These are phyloP conservation scores for Cherax destructor DNA, from an alignment of 1,140 invertebrate genomes.

Conservation along the genomic window DNA sequence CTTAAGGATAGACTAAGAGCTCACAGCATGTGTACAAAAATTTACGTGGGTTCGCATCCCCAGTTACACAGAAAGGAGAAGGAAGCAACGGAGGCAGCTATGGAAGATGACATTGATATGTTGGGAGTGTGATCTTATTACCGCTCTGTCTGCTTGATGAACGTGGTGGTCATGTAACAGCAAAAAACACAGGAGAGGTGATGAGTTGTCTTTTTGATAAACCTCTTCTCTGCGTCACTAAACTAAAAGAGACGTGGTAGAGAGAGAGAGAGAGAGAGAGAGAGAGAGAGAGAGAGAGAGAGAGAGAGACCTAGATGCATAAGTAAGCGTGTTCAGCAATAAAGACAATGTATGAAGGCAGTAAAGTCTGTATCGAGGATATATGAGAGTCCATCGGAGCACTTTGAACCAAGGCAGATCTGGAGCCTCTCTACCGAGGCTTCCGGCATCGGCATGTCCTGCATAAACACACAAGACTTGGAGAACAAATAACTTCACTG, in stretches of 20 bases:
- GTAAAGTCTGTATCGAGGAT: slow-evolving; percentile 31
- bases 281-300: slow-evolving; percentile 13
- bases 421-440: too few species aligned
- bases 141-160: neutral
- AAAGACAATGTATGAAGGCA: slow-evolving; percentile 37
- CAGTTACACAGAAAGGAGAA: too few species aligned
- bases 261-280: slow-evolving; percentile 27
- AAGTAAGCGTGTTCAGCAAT: neutral
- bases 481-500: too few species aligned
- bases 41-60: too few species aligned
- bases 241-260: neutral
- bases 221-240: neutral
- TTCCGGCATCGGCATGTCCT: too few species aligned
- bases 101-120: neutral
- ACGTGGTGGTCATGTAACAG: neutral
- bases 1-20: too few species aligned
- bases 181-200: too few species aligned
- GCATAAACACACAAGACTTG: too few species aligned
- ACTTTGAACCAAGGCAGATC: slow-evolving; percentile 6
- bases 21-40: too few species aligned
- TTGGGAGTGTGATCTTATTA: neutral
- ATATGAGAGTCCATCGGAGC: slow-evolving; percentile 24
- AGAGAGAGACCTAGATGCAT: neutral
- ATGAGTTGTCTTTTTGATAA: neutral
- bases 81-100: neutral